phyloP scores from a whole-genome alignment of 2,888 invertebrate genomes.

The Diplolepis rosae region DNA sequence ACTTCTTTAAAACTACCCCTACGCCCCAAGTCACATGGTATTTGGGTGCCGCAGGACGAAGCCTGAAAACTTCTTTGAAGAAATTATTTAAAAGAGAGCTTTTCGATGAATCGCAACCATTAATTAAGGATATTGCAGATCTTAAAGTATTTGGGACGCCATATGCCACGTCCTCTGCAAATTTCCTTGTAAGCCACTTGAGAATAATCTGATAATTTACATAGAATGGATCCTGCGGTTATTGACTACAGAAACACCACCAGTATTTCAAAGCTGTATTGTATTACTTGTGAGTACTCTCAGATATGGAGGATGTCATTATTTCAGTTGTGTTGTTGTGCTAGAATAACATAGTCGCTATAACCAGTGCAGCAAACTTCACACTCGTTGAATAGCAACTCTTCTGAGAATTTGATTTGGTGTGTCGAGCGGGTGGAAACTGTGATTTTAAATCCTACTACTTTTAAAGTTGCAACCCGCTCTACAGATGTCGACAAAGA shows the following conservation, averaged over 20 bases:
- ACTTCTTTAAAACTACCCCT: not conserved
- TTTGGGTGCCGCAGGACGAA: constrained; percentile 12
- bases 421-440: too few species aligned
- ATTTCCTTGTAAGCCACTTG: not conserved
- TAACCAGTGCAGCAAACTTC: too few species aligned
- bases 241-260: not conserved
- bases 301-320: not conserved
- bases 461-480: too few species aligned
- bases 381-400: too few species aligned
- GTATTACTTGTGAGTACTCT: not conserved
- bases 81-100: not conserved
- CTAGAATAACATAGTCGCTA: too few species aligned
- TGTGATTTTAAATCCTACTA: too few species aligned
- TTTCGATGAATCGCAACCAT: not conserved
- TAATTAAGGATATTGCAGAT: not conserved
- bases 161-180: not conserved
- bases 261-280: not conserved
- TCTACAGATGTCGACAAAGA: too few species aligned
- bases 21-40: constrained; percentile 24
- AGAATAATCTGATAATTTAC: not conserved
- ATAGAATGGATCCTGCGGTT: not conserved
- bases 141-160: not conserved
- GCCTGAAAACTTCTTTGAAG: constrained; percentile 27
- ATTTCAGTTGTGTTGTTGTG: not conserved
- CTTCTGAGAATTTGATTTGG: too few species aligned